Conservation (phyloP, 2,797 vertebrate species). For the Syndactyla subalaris region DNA sequence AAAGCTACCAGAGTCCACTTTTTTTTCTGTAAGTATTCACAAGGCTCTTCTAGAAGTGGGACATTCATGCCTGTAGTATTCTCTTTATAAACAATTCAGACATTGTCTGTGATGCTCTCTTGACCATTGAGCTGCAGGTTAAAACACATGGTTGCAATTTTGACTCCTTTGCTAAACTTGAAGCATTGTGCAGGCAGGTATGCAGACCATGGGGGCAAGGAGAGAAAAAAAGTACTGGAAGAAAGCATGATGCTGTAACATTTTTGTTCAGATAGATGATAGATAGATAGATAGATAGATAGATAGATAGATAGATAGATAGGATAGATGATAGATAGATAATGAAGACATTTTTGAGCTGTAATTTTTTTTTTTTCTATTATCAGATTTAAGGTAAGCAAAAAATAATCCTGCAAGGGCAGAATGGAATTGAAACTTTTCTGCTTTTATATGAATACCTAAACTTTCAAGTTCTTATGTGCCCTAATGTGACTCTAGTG, state of each 20-base stretch:
- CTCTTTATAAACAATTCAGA: background rate
- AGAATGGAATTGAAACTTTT: background rate
- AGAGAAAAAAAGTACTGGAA: background rate
- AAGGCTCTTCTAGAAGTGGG: background rate
- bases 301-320: background rate
- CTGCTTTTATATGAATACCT: background rate
- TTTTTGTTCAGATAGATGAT: background rate
- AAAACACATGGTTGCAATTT: background rate
- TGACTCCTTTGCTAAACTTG: background rate
- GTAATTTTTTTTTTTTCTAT: background rate
- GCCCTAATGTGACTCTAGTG: background rate
- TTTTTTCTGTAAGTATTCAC: background rate
- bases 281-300: background rate
- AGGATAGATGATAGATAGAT: too few species aligned
- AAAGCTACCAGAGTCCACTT: background rate
- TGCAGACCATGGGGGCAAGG: background rate
- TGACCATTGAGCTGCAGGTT: background rate
- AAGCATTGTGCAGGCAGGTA: background rate
- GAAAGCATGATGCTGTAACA: background rate
- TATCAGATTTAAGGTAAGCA: background rate
- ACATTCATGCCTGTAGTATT: background rate
- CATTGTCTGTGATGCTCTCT: background rate
- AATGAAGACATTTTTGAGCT: background rate
- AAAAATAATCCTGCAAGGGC: background rate
- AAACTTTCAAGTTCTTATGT: background rate